A percentile compares a stretch with the other conserved stretches of the same genome.
These are phyloP conservation scores for Sapayoa aenigma DNA, from an alignment of 2,113 vertebrate species.

Conservation along the genomic window DNA sequence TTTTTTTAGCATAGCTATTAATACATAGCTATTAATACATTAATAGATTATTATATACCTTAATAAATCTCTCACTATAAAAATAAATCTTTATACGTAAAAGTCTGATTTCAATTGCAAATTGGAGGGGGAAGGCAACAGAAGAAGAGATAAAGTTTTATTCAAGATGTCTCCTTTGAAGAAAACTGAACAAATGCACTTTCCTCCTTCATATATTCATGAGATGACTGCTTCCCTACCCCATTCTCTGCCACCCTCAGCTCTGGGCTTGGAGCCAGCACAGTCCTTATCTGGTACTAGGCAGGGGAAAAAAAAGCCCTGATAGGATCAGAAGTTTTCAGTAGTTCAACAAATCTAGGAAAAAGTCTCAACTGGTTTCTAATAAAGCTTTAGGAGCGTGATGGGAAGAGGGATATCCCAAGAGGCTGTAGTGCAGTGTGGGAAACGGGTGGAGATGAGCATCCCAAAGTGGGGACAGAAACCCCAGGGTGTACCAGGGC, in stretches of 20 bases:
- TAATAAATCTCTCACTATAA: not conserved
- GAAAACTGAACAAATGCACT: conserved; percentile 50
- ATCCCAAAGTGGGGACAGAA: not conserved
- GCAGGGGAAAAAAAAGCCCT: not conserved
- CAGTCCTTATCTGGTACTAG: conserved; percentile 28
- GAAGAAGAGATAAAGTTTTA: not conserved
- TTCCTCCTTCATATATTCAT: conserved; percentile 48
- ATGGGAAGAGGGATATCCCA: not conserved
- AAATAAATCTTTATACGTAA: conserved; percentile 32
- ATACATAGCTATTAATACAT: not conserved
- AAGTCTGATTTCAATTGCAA: conserved; percentile 48
- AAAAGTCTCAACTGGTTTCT: not conserved
- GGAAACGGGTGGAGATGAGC: not conserved
- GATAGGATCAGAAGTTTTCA: conserved; percentile 41
- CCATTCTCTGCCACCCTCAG: not conserved
- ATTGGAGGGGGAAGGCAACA: not conserved
- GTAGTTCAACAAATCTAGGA: not conserved
- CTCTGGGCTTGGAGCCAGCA: conserved; percentile 41
- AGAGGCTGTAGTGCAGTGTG: not conserved
- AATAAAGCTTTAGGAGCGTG: not conserved
- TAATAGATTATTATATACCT: conserved; percentile 1
- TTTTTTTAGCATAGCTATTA: not conserved
- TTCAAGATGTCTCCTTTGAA: conserved; percentile 36
- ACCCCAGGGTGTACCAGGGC: not conserved
- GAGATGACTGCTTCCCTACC: conserved; percentile 28